Conservation (phyloP, 2,797 vertebrate genomes). For the Acanthopagrus latus region DNA sequence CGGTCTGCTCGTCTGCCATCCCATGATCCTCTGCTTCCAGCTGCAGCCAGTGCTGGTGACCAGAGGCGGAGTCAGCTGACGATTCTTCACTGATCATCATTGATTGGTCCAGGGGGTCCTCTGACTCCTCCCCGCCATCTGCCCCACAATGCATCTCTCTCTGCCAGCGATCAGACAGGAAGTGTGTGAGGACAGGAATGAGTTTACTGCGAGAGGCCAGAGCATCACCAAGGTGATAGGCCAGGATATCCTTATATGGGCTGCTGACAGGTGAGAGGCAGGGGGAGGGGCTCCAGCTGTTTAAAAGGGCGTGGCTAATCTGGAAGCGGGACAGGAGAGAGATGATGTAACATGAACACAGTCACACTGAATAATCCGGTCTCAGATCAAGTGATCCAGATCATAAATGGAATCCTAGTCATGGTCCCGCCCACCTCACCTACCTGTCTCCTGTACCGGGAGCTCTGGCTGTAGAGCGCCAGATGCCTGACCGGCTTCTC, state of each 20-base stretch:
- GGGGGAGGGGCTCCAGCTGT: background rate
- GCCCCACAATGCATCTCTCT: conserved; percentile 12
- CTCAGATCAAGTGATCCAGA: background rate
- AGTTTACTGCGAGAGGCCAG: background rate
- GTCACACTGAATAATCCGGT: too few species aligned
- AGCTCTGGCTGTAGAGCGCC: conserved; percentile 1
- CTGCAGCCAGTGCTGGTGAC: background rate
- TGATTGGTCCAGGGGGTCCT: background rate
- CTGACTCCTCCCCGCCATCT: background rate
- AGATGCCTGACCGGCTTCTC: background rate
- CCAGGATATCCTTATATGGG: conserved; percentile 18
- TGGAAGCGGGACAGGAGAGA: background rate
- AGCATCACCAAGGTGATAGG: conserved; percentile 4
- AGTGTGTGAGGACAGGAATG: background rate
- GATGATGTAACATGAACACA: too few species aligned
- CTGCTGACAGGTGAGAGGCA: conserved; percentile 4
- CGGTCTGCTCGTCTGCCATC: background rate
- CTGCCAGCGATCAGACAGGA: conserved; percentile 4
- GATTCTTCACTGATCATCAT: background rate
- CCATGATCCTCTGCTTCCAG: conserved; percentile 6
- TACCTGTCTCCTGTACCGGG: background rate
- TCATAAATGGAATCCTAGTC: background rate
- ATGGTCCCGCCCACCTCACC: too few species aligned
- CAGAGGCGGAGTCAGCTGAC: background rate
- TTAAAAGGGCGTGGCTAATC: conserved; percentile 1